Conservation (phyloP, 1,140 invertebrate genomes). For the Solenopsis fugax region DNA sequence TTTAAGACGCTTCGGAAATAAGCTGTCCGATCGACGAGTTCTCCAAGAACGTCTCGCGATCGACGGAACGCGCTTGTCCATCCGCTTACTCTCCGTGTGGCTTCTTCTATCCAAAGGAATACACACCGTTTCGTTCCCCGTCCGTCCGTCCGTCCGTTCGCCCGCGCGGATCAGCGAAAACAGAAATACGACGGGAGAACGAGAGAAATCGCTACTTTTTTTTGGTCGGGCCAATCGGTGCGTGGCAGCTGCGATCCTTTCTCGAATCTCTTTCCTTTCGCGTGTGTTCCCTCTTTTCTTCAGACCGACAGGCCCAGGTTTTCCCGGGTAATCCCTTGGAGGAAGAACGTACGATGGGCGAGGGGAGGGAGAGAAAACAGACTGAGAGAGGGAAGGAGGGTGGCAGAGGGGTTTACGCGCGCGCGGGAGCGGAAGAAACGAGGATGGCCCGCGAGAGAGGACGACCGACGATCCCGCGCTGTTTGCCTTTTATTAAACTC, state of each 20-base stretch:
- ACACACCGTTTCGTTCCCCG: neutral
- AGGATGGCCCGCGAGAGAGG: conserved; percentile 44
- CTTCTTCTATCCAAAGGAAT: conserved; percentile 30
- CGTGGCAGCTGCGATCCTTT: conserved; percentile 76
- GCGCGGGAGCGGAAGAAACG: conserved; percentile 51
- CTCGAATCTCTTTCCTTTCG: conserved; percentile 60
- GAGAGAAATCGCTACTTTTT: conserved; percentile 78
- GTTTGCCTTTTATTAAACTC: conserved; percentile 87
- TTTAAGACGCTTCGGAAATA: conserved; percentile 32
- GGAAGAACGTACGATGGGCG: conserved; percentile 32
- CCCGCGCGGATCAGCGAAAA: conserved; percentile 57
- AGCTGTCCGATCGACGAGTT: conserved; percentile 20
- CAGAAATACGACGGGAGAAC: conserved; percentile 72
- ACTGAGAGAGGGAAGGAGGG: conserved; percentile 1
- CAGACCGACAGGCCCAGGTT: conserved; percentile 51
- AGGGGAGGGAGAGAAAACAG: neutral
- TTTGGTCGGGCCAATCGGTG: conserved; percentile 74
- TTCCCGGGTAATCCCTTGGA: conserved; percentile 68
- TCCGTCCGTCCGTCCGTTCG: neutral
- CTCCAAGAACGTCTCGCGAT: conserved; percentile 9
- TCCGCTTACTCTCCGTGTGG: neutral
- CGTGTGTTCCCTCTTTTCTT: conserved; percentile 62
- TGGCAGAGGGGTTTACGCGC: conserved; percentile 24
- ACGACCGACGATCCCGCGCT: conserved; percentile 70
- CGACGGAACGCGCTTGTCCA: conserved; percentile 26